Percentiles rank a stretch among this genome's conserved stretches.
phyloP scores from a whole-genome alignment of 2,888 invertebrate genomes.

The Ptychoptera contaminata region DNA sequence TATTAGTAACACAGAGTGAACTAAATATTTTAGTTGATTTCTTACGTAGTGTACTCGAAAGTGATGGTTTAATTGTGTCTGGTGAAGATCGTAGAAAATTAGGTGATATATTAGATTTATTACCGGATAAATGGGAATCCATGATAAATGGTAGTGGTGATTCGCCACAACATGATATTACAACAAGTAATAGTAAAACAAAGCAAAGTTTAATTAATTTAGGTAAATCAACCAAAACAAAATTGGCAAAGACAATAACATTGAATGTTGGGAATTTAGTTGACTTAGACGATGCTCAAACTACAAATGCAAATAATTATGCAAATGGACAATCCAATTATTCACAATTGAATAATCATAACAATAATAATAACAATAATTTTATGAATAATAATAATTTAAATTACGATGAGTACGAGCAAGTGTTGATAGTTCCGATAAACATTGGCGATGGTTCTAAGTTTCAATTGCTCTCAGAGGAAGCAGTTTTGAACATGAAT shows the following conservation, averaged over 20 bases:
- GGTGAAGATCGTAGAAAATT: constrained; percentile 32
- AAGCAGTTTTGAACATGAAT: constrained; percentile 39
- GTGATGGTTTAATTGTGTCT: constrained; percentile 22
- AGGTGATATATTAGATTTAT: constrained; percentile 30
- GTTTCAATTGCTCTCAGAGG: constrained; percentile 49
- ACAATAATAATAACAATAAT: background rate
- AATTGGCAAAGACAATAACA: constrained; percentile 26
- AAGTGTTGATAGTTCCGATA: constrained; percentile 56
- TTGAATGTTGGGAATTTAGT: constrained; percentile 15
- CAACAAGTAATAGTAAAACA: constrained; percentile 12
- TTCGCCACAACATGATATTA: background rate
- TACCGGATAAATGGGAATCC: constrained; percentile 24
- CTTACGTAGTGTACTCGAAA: constrained; percentile 32
- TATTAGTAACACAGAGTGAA: constrained; percentile 51
- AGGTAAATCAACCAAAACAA: constrained; percentile 28
- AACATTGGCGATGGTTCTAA: constrained; percentile 39
- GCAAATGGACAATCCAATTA: constrained; percentile 4
- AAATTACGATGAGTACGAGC: constrained; percentile 22
- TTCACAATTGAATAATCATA: constrained; percentile 10
- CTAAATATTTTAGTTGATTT: constrained; percentile 43
- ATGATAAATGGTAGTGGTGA: constrained; percentile 9
- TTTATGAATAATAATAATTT: constrained; percentile 8
- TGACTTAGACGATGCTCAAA: constrained; percentile 9
- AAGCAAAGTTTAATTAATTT: constrained; percentile 24
- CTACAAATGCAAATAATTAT: constrained; percentile 8